phyloP scores from a whole-genome alignment of 2,113 vertebrate genomes.

The Oceanites oceanicus region DNA sequence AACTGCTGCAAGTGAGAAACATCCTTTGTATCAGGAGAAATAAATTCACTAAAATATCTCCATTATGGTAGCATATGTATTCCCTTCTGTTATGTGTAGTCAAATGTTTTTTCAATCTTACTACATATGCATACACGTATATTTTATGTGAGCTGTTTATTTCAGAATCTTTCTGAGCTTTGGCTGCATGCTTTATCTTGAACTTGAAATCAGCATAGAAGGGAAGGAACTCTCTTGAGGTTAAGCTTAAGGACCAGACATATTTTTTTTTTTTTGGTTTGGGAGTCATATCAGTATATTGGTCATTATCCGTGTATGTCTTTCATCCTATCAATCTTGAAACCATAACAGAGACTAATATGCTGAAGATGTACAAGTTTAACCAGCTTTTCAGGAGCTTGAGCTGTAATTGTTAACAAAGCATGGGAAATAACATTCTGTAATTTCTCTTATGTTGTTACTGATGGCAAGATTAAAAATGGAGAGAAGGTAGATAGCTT shows the following conservation, averaged over 20 bases:
- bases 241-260: background rate
- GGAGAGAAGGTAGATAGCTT: background rate
- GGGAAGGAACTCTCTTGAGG: background rate
- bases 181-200: background rate
- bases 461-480: background rate
- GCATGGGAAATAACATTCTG: background rate
- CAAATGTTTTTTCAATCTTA: background rate
- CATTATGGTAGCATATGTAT: accelerated
- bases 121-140: background rate
- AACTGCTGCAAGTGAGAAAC: background rate
- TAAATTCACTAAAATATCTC: background rate
- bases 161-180: background rate
- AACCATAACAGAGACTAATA: background rate
- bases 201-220: background rate
- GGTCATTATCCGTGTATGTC: background rate
- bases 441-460: background rate
- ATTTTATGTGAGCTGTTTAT: background rate
- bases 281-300: background rate
- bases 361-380: background rate
- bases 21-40: background rate
- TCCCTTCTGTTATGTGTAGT: background rate
- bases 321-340: background rate
- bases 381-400: background rate
- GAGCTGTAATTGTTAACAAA: background rate
- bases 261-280: background rate